Base-by-base conservation (phyloP, 2,888 invertebrate species). In the Drosophila niveifrons region DNA sequence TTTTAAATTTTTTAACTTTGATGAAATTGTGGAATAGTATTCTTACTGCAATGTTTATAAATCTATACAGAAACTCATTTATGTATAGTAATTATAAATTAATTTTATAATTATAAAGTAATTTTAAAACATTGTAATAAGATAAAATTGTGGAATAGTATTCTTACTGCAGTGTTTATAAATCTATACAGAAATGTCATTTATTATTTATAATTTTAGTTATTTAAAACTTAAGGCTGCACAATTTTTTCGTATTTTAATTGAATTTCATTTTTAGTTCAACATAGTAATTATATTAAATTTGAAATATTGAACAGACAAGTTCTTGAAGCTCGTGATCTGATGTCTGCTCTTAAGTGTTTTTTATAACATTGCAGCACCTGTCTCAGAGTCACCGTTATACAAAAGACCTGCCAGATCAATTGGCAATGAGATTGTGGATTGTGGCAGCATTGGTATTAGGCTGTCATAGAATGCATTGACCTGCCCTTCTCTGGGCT, bases 401-500 rank as follows among this genome's bases (percentile, higher is more conserved):
- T 1, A 7, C 2, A 34, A 51, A 28, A 56, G 29, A 72, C 31
- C 58, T 48, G 64, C 31, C 59, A n/a, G 34, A 4, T 53, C 59
- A 47, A 68, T 61, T 56, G 48, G 13, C 65, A 69, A 46, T 59
- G 68, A 48, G 36, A 36, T 36, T 36, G 36, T n/a, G 36, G 34
- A 46, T 73, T 46, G 64, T 63, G 55, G 66, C 61, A 53, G 31
- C 18, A 18, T 56, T 31, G 34, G 36, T n/a, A 56, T 56, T 56
- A 56, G 34, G n/a, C 58, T 48, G 31, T 58, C 28, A 28, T 11
- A 18, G 44, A 31, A 63, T 34, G 47, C 56, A 59, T 51, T 68
- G 71, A 68, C 67, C 72, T 72, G 66, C 72, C 76, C 76, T 78
- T 72, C 71, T 64, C 43, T 36, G 50, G 64, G 29, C 15, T 13